Base-by-base conservation (phyloP, 1,140 invertebrate species). In the Cydia amplana region DNA sequence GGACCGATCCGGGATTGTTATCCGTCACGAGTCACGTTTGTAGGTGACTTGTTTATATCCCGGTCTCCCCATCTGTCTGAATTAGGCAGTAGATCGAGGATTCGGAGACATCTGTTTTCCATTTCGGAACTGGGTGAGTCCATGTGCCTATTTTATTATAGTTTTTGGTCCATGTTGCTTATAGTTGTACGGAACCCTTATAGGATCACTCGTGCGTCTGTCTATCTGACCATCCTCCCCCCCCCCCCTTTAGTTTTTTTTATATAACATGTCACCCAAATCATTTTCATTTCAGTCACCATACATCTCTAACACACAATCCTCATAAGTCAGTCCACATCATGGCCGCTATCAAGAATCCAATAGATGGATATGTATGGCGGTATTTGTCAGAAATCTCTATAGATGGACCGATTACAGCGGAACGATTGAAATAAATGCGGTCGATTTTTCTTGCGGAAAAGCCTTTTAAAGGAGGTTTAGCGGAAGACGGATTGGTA, bases 401-500 rank as follows among this genome's bases (percentile, higher is more conserved):
- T 40, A 32, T 43, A 70, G 65, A 70, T 70, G 65, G 65, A 6
- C 7, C 65, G 65, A 70, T 70, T 70, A 70, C 65, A 12, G 32
- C n/a, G n/a, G 23, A 25, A 40, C 65, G 65, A 70, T 70, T 70
- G 65, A 70, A 70, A 70, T 70, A 70, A 70, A 70, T 70, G 65
- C 14, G 28, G 10, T 16, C 65, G 4, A 70, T 70, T 70, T 70
- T 70, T 70, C 65, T 36, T 36, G 25, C 16, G 28, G 64, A 28
- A 65, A 70, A 20, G 32, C n/a, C 65, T 18, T 32, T 36, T 70
- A 36, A 60, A 36, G 36, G 7, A 14, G 28, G 32, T 70, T 70
- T 70, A 70, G 32, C 16, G 65, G 23, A 43, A 70, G 65, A 60
- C 55, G n/a, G 55, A 60, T 60, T 18, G 55, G 55, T 60, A 23